Base-by-base conservation (phyloP, 1,140 invertebrate species). In the Trichonephila inaurata region DNA sequence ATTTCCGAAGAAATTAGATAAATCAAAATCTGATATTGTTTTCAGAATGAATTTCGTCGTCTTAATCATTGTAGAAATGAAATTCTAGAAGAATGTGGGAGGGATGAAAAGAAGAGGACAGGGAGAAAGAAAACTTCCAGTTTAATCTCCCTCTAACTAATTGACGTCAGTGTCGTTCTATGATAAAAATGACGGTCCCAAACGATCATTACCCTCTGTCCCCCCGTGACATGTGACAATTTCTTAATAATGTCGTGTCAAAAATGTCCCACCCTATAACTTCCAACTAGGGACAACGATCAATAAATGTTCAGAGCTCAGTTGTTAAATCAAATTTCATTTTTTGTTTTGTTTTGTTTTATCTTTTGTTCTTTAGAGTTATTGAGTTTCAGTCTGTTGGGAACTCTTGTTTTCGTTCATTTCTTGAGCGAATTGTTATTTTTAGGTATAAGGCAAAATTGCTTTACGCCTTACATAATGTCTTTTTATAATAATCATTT, bases 191-290 rank as follows among this genome's bases (percentile, higher is more conserved):
- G 89, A 82, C 72, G 72, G n/a, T n/a, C 66, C 69, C 19, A 40
- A 82, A 62, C 89, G 89, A 82, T 82, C 89, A 91, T 91, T 91
- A 91, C 61, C 85, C 87, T 5, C 62, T 24, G 21, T 51, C 24
- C 58, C 33, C 69, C 60, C 40, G 8, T 91, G 89, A 91, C 89
- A 91, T 82, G 89, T 91, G 89, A 91, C 89, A 91, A 91, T 82
- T 91, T 82, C 89, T 91, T 91, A 91, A 91, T 91, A 91, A 91
- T 91, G 89, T 91, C 69, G 72, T 58, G 89, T 91, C 89, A 91
- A 91, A 91, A 91, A 91, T 91, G 58, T 82, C 24, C 72, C 69
- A 69, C 72, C 69, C 69, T 40, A 16, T 1, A 44, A 82, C 44
- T 69, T 91, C 60, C 19, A 72, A 69, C 21, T 0, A 21, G 61